phyloP scores from a whole-genome alignment of 1,140 invertebrate species.

The Saccostrea echinata region DNA sequence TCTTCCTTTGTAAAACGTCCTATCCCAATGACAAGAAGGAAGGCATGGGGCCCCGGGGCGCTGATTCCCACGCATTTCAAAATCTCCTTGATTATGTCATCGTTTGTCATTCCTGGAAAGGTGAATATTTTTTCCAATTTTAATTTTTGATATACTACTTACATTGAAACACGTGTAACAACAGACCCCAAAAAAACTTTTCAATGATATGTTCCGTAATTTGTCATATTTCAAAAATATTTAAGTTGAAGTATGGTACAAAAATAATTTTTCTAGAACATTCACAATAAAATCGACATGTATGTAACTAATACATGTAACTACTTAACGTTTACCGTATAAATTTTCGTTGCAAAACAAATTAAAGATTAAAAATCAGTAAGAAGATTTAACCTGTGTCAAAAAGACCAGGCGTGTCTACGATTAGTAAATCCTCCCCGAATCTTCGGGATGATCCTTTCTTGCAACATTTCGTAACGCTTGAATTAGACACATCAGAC shows the following conservation, averaged over 20 bases:
- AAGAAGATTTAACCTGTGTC: background rate
- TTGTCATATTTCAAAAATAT: too few relatives aligned
- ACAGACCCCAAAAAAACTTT: background rate
- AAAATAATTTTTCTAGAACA: too few relatives aligned
- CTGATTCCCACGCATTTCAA: slow-evolving; percentile 56
- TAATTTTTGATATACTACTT: too few relatives aligned
- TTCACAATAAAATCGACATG: too few relatives aligned
- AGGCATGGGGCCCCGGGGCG: slow-evolving; percentile 60
- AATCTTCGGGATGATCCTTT: background rate
- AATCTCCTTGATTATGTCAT: slow-evolving; percentile 48
- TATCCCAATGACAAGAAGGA: slow-evolving; percentile 52
- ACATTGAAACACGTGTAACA: too few relatives aligned
- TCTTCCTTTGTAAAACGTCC: slow-evolving; percentile 56
- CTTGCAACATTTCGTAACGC: background rate
- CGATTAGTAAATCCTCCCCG: slow-evolving; percentile 1
- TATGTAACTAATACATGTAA: too few relatives aligned
- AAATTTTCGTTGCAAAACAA: too few relatives aligned
- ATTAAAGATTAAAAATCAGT: too few relatives aligned
- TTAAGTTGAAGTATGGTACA: too few relatives aligned
- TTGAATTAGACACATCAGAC: background rate
- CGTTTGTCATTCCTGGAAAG: slow-evolving; percentile 24
- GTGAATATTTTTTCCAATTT: too few relatives aligned
- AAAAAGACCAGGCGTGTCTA: slow-evolving; percentile 39
- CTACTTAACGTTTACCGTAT: too few relatives aligned
- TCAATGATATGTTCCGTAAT: background rate